These are phyloP conservation scores for Pristionchus entomophagus DNA, from an alignment of 2,888 invertebrate genomes.

Conservation along the genomic window DNA sequence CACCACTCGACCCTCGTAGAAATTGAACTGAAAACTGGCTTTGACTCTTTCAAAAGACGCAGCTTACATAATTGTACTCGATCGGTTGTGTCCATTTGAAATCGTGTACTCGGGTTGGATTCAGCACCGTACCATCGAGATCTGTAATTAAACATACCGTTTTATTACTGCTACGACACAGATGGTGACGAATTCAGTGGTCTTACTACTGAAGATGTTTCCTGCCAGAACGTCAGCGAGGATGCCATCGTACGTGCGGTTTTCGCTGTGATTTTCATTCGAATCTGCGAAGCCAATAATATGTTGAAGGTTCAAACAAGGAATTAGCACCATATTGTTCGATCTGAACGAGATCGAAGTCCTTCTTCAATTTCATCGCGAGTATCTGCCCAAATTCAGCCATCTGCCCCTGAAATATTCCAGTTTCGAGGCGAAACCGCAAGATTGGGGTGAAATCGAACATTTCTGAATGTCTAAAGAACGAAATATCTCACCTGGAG, in stretches of 20 bases:
- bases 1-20: background rate
- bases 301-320: background rate
- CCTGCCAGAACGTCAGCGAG: background rate
- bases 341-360: background rate
- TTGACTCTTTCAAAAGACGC: too few species aligned
- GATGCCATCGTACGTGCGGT: background rate
- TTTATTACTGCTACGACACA: too few species aligned
- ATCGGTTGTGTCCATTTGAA: conserved; percentile 12
- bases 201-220: background rate
- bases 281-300: conserved; percentile 15
- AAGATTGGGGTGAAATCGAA: background rate
- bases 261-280: background rate
- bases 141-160: background rate
- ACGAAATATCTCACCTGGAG: too few species aligned
- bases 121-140: background rate
- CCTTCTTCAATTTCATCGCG: background rate
- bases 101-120: background rate
- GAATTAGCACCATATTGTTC: background rate
- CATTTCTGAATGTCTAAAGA: too few species aligned
- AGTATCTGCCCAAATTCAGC: background rate
- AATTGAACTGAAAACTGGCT: background rate
- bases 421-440: background rate
- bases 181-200: too few species aligned
- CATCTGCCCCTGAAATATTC: background rate
- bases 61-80: background rate